Evolutionary conservation across 2,797 vertebrate genomes (phyloP).

Genomic region (Galagoides demidoff): DNA sequence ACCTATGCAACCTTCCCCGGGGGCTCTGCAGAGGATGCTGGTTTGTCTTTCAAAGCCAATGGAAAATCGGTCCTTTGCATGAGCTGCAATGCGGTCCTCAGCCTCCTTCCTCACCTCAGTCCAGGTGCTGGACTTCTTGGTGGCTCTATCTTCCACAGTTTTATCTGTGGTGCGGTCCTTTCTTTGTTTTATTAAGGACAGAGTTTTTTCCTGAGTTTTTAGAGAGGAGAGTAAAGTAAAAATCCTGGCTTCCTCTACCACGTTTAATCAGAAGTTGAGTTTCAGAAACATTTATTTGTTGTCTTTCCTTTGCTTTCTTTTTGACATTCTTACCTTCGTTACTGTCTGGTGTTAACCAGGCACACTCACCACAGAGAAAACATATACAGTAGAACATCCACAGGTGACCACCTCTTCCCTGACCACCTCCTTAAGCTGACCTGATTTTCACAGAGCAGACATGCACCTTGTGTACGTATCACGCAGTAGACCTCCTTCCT

Average conservation of each 20-base stretch:
- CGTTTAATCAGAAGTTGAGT: not conserved
- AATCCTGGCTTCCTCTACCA: not conserved
- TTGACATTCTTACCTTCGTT: not conserved
- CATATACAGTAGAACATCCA: too few species aligned
- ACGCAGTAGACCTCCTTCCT: too few species aligned
- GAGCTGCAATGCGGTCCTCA: not conserved
- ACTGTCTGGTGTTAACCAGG: not conserved
- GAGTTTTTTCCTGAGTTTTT: not conserved
- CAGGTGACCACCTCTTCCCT: too few species aligned
- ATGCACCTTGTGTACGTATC: too few species aligned
- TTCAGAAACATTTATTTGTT: conserved; percentile 35
- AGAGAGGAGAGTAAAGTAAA: conserved; percentile 22
- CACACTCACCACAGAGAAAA: not conserved
- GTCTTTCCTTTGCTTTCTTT: not conserved
- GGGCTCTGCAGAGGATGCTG: not conserved
- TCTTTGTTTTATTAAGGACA: not conserved
- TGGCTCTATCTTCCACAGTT: not conserved
- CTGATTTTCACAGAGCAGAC: too few species aligned
- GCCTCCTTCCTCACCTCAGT: not conserved
- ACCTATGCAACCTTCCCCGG: accelerated
- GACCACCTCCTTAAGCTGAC: too few species aligned
- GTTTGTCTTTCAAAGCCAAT: not conserved
- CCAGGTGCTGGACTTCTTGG: not conserved
- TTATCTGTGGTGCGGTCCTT: not conserved
- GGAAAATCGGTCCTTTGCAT: not conserved